Evolutionary conservation across 2,797 vertebrate species (phyloP).

Genomic region (Mormyrus proboscirostris): DNA sequence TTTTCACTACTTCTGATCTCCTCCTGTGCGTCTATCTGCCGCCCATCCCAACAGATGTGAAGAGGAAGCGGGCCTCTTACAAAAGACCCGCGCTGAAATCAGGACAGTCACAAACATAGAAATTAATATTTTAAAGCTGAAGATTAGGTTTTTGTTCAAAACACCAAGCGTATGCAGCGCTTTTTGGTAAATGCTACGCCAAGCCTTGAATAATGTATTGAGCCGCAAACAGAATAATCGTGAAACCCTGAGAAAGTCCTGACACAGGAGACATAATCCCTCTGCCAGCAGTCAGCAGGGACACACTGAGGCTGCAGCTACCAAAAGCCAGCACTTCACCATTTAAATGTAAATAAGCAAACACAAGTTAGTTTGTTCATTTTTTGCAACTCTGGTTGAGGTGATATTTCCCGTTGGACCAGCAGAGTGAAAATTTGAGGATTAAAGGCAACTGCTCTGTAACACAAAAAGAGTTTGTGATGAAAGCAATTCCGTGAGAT

Average conservation of each 20-base stretch:
- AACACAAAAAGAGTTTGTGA: neutral
- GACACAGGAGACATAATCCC: slow-evolving; percentile 60
- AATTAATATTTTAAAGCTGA: slow-evolving; percentile 5
- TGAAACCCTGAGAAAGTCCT: slow-evolving; percentile 61
- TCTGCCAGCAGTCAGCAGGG: slow-evolving; percentile 31
- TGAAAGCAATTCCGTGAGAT: neutral
- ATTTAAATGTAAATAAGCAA: slow-evolving; percentile 25
- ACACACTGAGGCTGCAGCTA: neutral
- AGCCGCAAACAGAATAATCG: slow-evolving; percentile 53
- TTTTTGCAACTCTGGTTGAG: neutral
- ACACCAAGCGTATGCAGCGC: neutral
- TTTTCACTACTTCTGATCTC: neutral
- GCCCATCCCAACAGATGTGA: neutral
- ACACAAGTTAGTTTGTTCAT: neutral
- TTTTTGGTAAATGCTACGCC: slow-evolving; percentile 37
- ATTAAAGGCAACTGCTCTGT: neutral
- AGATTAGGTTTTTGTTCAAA: neutral
- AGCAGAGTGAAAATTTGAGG: neutral
- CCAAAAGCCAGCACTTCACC: slow-evolving; percentile 10
- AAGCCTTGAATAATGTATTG: slow-evolving; percentile 55
- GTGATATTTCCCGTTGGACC: neutral
- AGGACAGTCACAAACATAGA: neutral
- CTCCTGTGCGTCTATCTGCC: neutral
- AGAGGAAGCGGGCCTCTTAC: neutral
- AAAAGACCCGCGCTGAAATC: neutral